Evolutionary conservation across 2,888 invertebrate genomes (phyloP).

Genomic region (Neoscelio sp.): DNA sequence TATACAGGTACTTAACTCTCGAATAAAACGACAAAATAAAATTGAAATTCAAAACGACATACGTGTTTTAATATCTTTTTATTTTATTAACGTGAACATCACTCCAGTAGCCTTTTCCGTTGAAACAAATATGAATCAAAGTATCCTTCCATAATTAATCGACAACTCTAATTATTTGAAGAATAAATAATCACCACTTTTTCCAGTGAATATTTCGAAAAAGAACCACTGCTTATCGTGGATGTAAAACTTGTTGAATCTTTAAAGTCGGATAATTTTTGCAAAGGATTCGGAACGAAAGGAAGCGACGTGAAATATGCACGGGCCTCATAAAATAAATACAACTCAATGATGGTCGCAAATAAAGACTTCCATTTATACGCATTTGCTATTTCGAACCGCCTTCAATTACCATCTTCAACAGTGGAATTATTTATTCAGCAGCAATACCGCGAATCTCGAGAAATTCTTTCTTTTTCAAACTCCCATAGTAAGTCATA

Average conservation of each 20-base stretch:
- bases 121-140: too few relatives aligned
- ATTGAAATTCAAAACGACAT: too few relatives aligned
- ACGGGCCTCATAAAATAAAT: slow-evolving; percentile 29
- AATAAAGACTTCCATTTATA: slow-evolving; percentile 35
- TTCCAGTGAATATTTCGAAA: slow-evolving; percentile 22
- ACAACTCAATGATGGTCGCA: slow-evolving; percentile 23
- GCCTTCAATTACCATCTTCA: slow-evolving; percentile 28
- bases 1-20: too few relatives aligned
- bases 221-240: slow-evolving; percentile 14
- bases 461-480: too few relatives aligned
- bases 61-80: too few relatives aligned
- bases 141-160: too few relatives aligned
- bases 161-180: slow-evolving; percentile 25
- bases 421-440: slow-evolving; percentile 27
- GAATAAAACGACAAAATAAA: too few relatives aligned
- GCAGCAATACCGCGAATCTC: neutral
- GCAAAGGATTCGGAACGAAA: slow-evolving; percentile 23
- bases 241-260: slow-evolving; percentile 42
- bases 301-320: slow-evolving; percentile 38
- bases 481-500: too few relatives aligned
- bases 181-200: slow-evolving; percentile 31
- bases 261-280: slow-evolving; percentile 43
- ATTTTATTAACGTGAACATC: too few relatives aligned
- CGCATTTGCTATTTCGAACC: slow-evolving; percentile 30
- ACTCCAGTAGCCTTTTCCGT: too few relatives aligned